These are phyloP conservation scores for Epinotia bilunana DNA, from an alignment of 2,888 invertebrate genomes.

Conservation along the genomic window DNA sequence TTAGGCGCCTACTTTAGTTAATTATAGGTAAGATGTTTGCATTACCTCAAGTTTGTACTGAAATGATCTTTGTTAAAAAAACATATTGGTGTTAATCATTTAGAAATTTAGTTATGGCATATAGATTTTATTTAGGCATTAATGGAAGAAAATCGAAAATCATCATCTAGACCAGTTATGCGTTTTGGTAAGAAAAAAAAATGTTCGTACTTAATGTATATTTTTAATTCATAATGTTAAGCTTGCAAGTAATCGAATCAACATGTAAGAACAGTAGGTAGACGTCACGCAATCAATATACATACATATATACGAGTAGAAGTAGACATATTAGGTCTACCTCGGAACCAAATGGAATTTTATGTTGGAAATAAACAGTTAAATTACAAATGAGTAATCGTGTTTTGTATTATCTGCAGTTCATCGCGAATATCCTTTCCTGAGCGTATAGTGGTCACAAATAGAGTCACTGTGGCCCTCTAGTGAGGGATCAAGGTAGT, in stretches of 20 bases:
- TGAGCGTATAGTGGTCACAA: neutral
- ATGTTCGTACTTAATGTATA: slow-evolving; percentile 40
- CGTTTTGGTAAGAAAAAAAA: slow-evolving; percentile 30
- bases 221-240: slow-evolving; percentile 16
- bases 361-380: slow-evolving; percentile 44
- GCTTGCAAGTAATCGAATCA: slow-evolving; percentile 19
- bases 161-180: neutral
- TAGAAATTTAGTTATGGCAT: slow-evolving; percentile 3
- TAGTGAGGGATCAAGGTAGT: no score
- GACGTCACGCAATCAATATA: slow-evolving; percentile 24
- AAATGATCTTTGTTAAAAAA: slow-evolving; percentile 1
- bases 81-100: neutral
- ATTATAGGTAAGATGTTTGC: neutral
- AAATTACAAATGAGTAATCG: slow-evolving; percentile 46
- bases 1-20: neutral
- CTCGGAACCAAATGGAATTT: slow-evolving; percentile 39
- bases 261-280: slow-evolving; percentile 21
- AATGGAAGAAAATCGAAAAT: slow-evolving; percentile 27
- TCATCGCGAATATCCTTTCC: slow-evolving; percentile 2
- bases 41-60: slow-evolving; percentile 1
- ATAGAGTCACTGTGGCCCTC: no score
- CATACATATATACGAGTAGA: slow-evolving; percentile 14
- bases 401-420: slow-evolving; percentile 47
- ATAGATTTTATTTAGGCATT: neutral
- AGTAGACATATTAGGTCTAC: slow-evolving; percentile 13